Evolutionary conservation across 2,113 vertebrate genomes (phyloP).

Genomic region (Zeus faber): DNA sequence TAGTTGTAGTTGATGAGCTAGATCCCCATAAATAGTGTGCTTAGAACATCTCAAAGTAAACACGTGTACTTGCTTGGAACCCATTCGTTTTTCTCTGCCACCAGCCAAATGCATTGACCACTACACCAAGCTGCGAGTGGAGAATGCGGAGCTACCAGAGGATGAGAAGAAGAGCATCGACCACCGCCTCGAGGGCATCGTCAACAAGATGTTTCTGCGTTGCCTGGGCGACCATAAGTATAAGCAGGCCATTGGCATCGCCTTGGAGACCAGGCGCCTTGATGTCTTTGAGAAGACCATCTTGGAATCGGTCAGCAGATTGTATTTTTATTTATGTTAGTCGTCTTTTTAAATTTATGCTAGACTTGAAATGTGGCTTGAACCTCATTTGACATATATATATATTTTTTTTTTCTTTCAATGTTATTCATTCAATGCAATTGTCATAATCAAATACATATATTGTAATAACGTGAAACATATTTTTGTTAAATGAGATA

Average conservation of each 20-base stretch:
- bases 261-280: constrained; percentile 91
- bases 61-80: background rate
- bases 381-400: background rate
- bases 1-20: no score
- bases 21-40: no score
- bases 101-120: constrained; percentile 98
- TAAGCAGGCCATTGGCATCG: constrained; percentile 96
- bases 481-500: no score
- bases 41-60: background rate
- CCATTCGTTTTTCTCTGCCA: background rate
- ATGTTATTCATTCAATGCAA: background rate
- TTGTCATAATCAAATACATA: no score
- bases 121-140: constrained; percentile 96
- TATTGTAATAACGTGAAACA: no score
- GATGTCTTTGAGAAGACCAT: constrained; percentile 98
- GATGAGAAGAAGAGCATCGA: constrained; percentile 93
- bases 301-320: constrained; percentile 73
- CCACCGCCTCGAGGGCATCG: constrained; percentile 93
- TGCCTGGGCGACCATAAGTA: constrained; percentile 98
- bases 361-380: background rate
- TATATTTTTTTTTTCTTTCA: background rate
- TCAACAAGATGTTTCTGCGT: constrained; percentile 98
- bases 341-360: no score
- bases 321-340: no score
- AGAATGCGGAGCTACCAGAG: constrained; percentile 91